Percentiles rank a stretch among this genome's conserved stretches.
These are phyloP conservation scores for Apis mellifera DNA, from an alignment of 1,140 invertebrate genomes.

Conservation along the genomic window Amel_HAv3.1 CM009934.2:10381001-10381500, in stretches of 20 bases:
- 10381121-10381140: slow-evolving; percentile 52
- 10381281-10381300: neutral
- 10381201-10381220: neutral
- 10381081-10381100: slow-evolving; percentile 49
- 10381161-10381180: neutral
- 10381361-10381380: no score
- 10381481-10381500: no score
- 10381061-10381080: slow-evolving; percentile 56
- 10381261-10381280: neutral
- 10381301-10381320: no score
- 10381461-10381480: no score
- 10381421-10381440: no score
- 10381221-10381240: neutral
- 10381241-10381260: no score
- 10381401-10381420: no score
- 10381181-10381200: no score
- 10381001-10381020: neutral
- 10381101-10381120: slow-evolving; percentile 59
- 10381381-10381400: no score
- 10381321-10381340: neutral
- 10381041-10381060: slow-evolving; percentile 68
- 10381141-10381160: slow-evolving; percentile 11
- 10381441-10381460: no score
- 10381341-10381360: neutral
- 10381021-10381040: slow-evolving; percentile 48